Evolutionary conservation across 2,888 invertebrate genomes (phyloP).

Genomic region (Brachyopa scutellaris): DNA sequence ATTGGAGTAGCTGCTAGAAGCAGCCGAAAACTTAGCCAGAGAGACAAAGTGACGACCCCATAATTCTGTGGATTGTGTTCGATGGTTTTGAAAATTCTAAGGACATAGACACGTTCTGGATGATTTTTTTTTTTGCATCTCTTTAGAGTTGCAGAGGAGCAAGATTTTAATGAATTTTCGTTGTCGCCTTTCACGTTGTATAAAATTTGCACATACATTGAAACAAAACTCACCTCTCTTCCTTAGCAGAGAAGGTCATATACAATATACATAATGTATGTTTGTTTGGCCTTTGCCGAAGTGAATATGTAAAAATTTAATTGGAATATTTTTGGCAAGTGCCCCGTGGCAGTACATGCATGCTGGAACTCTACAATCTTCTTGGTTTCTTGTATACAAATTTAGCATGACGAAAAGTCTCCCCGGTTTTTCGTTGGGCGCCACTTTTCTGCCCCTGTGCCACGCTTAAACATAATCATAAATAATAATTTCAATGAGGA

Average conservation of each 20-base stretch:
- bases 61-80: not conserved
- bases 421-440: not conserved
- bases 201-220: slow-evolving; percentile 5
- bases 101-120: not conserved
- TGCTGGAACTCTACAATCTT: no score
- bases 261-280: no score
- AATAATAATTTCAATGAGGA: slow-evolving; percentile 44
- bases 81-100: not conserved
- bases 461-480: slow-evolving; percentile 13
- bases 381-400: not conserved
- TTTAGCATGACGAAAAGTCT: not conserved
- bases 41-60: slow-evolving; percentile 25
- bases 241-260: no score
- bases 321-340: slow-evolving; percentile 55
- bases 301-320: slow-evolving; percentile 44
- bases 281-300: no score
- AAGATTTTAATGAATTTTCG: slow-evolving; percentile 55
- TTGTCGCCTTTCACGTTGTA: not conserved
- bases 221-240: slow-evolving; percentile 2
- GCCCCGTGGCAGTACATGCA: slow-evolving; percentile 5
- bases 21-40: slow-evolving; percentile 18
- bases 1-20: slow-evolving; percentile 3
- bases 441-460: not conserved
- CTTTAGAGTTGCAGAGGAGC: not conserved
- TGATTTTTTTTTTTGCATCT: not conserved